phyloP scores from a whole-genome alignment of 2,113 vertebrate genomes.

The Amphiprion ocellaris region DNA sequence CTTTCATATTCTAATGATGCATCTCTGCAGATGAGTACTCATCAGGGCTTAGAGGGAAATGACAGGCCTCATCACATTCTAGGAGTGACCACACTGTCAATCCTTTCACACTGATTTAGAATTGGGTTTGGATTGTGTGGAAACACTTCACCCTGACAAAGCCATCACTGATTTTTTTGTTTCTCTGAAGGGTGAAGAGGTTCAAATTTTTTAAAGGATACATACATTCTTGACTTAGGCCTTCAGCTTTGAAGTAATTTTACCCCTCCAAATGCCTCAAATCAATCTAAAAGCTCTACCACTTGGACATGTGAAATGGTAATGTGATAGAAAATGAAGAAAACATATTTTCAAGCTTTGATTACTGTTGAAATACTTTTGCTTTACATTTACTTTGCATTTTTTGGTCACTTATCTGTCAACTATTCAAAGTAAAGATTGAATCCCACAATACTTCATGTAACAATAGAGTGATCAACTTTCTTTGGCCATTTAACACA shows the following conservation, averaged over 20 bases:
- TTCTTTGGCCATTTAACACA: too few species aligned
- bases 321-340: too few species aligned
- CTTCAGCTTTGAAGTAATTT: slow-evolving; percentile 8
- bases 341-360: too few species aligned
- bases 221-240: background rate
- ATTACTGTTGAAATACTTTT: too few species aligned
- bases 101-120: slow-evolving; percentile 70
- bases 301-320: background rate
- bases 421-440: too few species aligned
- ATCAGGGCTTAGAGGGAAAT: slow-evolving; percentile 67
- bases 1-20: slow-evolving; percentile 75
- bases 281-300: background rate
- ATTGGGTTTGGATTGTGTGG: slow-evolving; percentile 45
- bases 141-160: slow-evolving; percentile 35
- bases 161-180: background rate
- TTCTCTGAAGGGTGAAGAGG: background rate
- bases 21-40: slow-evolving; percentile 53
- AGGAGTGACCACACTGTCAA: slow-evolving; percentile 62
- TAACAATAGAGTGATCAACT: too few species aligned
- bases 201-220: slow-evolving; percentile 2
- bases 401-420: too few species aligned
- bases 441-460: too few species aligned
- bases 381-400: too few species aligned
- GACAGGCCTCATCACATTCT: slow-evolving; percentile 66
- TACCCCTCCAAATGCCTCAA: background rate